These are phyloP conservation scores for Scartelaos histophorus DNA, from an alignment of 2,113 vertebrate genomes.

Conservation along the genomic window DNA sequence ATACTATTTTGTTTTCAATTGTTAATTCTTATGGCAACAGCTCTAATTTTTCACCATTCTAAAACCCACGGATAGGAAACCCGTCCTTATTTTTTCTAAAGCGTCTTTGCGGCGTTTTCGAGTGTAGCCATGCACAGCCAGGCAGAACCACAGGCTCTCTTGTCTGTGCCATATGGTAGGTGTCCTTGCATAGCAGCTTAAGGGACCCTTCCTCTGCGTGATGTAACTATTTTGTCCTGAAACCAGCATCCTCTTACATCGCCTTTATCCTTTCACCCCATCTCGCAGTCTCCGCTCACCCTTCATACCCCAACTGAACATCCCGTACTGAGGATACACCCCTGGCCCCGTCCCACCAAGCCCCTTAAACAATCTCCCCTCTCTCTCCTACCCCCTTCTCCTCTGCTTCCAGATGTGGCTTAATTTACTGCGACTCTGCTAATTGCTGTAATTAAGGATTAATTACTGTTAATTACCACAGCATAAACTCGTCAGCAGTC, in stretches of 20 bases:
- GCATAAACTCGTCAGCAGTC: slow-evolving; percentile 99
- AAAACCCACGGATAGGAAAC: not conserved
- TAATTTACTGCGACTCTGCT: slow-evolving; percentile 99
- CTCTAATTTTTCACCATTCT: too few species aligned
- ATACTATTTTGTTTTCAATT: too few species aligned
- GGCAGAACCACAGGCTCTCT: slow-evolving; percentile 63
- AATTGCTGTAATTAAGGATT: slow-evolving; percentile 99
- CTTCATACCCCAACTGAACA: slow-evolving; percentile 29
- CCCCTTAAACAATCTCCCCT: slow-evolving; percentile 80
- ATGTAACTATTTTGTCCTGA: slow-evolving; percentile 57
- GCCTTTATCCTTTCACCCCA: slow-evolving; percentile 38
- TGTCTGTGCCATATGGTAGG: slow-evolving; percentile 75
- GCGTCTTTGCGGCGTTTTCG: slow-evolving; percentile 47
- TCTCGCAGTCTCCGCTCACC: slow-evolving; percentile 42
- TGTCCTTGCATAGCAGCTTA: slow-evolving; percentile 73
- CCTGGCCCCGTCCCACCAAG: slow-evolving; percentile 75
- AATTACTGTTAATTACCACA: slow-evolving; percentile 99
- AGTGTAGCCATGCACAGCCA: slow-evolving; percentile 58
- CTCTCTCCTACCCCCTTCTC: slow-evolving; percentile 81
- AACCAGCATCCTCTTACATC: slow-evolving; percentile 51
- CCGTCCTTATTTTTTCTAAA: not conserved
- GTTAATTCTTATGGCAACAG: too few species aligned
- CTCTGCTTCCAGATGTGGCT: slow-evolving; percentile 98
- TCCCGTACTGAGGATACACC: slow-evolving; percentile 17
- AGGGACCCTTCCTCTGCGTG: slow-evolving; percentile 68